These are phyloP conservation scores for Bombyx mori DNA, from an alignment of 1,140 invertebrate genomes.

Conservation along the genomic window DNA sequence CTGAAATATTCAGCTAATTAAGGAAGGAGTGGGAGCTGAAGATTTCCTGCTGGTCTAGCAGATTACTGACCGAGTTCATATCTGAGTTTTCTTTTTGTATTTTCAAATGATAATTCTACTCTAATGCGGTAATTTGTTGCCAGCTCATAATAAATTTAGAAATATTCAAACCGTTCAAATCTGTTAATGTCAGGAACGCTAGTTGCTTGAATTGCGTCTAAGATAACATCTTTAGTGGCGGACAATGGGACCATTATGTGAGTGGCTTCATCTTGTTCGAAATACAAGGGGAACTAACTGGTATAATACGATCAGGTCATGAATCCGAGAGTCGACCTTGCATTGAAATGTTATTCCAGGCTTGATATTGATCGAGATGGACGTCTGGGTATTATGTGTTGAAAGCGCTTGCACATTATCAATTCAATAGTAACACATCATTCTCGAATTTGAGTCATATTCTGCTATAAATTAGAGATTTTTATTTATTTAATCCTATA, in stretches of 20 bases:
- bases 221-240: slow-evolving; percentile 42
- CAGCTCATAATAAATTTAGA: background rate
- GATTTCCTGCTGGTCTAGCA: slow-evolving; percentile 57
- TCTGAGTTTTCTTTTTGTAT: slow-evolving; percentile 6
- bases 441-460: too few relatives aligned
- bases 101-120: background rate
- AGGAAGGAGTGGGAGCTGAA: slow-evolving; percentile 59
- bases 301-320: slow-evolving; percentile 33
- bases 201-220: slow-evolving; percentile 34
- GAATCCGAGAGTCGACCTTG: slow-evolving; percentile 21
- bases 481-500: too few relatives aligned
- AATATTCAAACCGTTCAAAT: slow-evolving; percentile 19
- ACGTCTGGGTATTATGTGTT: slow-evolving; percentile 24
- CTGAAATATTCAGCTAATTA: slow-evolving; percentile 66
- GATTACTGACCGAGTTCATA: slow-evolving; percentile 38
- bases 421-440: slow-evolving; percentile 11
- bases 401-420: slow-evolving; percentile 23
- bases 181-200: slow-evolving; percentile 37
- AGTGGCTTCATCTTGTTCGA: slow-evolving; percentile 34
- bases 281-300: slow-evolving; percentile 22
- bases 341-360: slow-evolving; percentile 32
- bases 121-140: background rate
- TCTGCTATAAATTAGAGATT: too few relatives aligned
- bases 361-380: slow-evolving; percentile 28
- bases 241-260: slow-evolving; percentile 49